Conservation (phyloP, 2,113 vertebrate species). For the Cairina moschata region DNA sequence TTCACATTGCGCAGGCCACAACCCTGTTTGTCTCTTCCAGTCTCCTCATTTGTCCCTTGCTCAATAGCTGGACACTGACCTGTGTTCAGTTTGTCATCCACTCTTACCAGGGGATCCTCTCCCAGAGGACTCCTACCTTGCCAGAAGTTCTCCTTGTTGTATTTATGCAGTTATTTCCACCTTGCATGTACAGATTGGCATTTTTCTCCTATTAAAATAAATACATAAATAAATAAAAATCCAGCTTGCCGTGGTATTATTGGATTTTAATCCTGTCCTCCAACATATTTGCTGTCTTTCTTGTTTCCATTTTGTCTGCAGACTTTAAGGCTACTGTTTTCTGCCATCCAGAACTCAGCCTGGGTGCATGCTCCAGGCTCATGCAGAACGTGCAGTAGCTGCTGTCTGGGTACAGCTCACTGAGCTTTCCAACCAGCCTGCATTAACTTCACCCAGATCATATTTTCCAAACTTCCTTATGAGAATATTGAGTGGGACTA, state of each 20-base stretch:
- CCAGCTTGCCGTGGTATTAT: not conserved
- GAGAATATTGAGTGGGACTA: not conserved
- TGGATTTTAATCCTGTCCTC: not conserved
- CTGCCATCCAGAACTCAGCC: not conserved
- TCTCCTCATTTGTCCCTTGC: not conserved
- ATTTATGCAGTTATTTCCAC: not conserved
- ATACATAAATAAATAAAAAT: not conserved
- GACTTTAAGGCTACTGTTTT: not conserved
- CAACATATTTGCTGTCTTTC: not conserved
- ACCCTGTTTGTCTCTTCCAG: not conserved
- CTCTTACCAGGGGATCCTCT: not conserved
- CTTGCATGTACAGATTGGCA: not conserved
- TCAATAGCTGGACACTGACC: not conserved
- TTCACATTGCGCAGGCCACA: not conserved
- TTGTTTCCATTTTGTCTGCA: not conserved
- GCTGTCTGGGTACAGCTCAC: not conserved
- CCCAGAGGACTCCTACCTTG: not conserved
- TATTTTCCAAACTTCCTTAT: not conserved
- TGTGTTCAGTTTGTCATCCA: not conserved
- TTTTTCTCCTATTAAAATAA: not conserved
- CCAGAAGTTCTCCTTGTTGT: not conserved
- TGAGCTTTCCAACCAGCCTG: not conserved
- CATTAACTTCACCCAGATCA: not conserved
- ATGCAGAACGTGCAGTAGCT: not conserved
- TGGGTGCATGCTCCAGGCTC: not conserved